Evolutionary conservation across 2,113 vertebrate genomes (phyloP).

Genomic region (Corythornis vintsioides): DNA sequence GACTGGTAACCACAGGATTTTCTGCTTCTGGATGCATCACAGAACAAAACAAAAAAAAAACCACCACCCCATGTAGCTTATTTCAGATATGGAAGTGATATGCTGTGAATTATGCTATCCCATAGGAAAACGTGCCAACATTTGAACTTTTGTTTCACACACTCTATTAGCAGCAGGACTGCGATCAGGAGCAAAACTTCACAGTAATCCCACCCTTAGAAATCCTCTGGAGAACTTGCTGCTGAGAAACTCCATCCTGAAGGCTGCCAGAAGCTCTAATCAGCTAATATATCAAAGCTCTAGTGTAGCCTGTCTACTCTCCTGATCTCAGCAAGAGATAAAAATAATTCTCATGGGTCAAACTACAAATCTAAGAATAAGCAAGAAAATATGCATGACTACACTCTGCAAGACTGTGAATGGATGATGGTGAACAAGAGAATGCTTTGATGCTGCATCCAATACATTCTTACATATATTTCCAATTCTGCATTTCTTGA

Average conservation of each 20-base stretch:
- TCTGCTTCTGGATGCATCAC: neutral
- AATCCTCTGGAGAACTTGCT: slow-evolving; percentile 43
- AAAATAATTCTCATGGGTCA: slow-evolving; percentile 26
- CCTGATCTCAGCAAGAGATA: neutral
- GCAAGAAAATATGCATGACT: slow-evolving; percentile 61
- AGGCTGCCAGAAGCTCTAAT: slow-evolving; percentile 46
- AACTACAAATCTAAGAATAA: slow-evolving; percentile 45
- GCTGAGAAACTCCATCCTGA: slow-evolving; percentile 36
- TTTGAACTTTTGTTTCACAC: slow-evolving; percentile 36
- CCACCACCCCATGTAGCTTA: neutral
- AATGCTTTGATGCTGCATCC: slow-evolving; percentile 36
- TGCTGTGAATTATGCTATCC: neutral
- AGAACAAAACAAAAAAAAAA: neutral
- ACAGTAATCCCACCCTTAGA: slow-evolving; percentile 30
- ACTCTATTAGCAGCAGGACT: neutral
- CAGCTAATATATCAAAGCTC: slow-evolving; percentile 52
- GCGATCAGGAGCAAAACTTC: neutral
- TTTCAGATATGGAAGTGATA: neutral
- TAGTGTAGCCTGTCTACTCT: neutral
- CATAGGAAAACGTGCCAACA: neutral
- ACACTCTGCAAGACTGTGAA: slow-evolving; percentile 36
- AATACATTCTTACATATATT: neutral
- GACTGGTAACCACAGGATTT: neutral
- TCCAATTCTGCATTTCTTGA: neutral
- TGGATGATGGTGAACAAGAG: neutral